These are phyloP conservation scores for Epinephelus malabaricus DNA, from an alignment of 2,797 vertebrate species.

Conservation along the genomic window DNA sequence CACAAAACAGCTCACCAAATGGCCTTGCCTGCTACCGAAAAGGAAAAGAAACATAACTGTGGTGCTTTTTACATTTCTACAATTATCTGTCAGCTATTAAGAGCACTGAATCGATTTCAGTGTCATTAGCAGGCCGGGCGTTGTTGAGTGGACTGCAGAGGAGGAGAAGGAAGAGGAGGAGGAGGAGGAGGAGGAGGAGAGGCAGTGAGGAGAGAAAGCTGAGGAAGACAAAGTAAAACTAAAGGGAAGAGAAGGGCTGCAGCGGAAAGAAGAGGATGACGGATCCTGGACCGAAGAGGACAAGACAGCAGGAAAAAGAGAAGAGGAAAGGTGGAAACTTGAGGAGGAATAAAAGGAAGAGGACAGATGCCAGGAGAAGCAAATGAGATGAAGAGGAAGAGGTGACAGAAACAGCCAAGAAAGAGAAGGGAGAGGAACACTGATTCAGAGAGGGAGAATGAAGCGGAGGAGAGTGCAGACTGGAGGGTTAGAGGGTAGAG, in stretches of 20 bases:
- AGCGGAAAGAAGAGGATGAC: background rate
- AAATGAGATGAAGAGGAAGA: background rate
- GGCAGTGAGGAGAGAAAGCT: background rate
- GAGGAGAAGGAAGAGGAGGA: background rate
- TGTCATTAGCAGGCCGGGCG: constrained; percentile 61
- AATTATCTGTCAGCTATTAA: constrained; percentile 63
- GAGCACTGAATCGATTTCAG: constrained; percentile 57
- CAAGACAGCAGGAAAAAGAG: too few relatives aligned
- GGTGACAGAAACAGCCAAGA: background rate
- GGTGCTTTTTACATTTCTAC: constrained; percentile 50
- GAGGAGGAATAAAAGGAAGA: background rate
- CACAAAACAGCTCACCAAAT: background rate
- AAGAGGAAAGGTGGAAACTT: background rate
- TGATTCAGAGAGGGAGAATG: background rate
- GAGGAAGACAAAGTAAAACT: background rate
- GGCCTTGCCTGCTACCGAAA: background rate
- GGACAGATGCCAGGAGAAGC: background rate
- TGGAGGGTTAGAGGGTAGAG: constrained; percentile 16
- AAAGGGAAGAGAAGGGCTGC: background rate
- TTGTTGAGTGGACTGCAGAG: constrained; percentile 44
- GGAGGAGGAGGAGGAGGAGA: background rate
- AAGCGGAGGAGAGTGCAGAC: background rate
- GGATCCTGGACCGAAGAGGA: background rate
- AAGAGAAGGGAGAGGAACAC: background rate
- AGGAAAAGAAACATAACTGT: constrained; percentile 5